Percentiles rank a stretch among this genome's conserved stretches.
These are phyloP conservation scores for Hyalella azteca DNA, from an alignment of 2,888 invertebrate species.

Conservation along the genomic window DNA sequence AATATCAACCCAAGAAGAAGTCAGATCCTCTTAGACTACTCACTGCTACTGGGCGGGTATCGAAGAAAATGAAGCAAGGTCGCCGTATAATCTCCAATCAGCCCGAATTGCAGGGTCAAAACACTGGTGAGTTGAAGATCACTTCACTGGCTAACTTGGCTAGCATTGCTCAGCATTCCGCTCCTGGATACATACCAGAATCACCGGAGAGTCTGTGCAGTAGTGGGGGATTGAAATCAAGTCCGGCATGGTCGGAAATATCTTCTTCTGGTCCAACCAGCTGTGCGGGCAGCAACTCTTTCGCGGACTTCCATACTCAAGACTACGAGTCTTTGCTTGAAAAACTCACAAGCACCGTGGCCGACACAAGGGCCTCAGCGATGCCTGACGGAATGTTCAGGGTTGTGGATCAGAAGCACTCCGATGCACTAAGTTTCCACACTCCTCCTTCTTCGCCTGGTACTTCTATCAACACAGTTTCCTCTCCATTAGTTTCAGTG, in stretches of 20 bases:
- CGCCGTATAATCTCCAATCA: not conserved
- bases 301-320: not conserved
- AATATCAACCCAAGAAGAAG: conserved; percentile 42
- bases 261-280: not conserved
- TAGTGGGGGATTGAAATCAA: not conserved
- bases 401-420: not conserved
- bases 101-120: not conserved
- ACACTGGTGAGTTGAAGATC: not conserved
- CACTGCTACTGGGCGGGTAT: not conserved
- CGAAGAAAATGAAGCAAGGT: not conserved
- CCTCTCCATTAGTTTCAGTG: too few species aligned
- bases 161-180: not conserved
- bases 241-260: not conserved
- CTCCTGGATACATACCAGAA: conserved; percentile 8
- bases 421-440: not conserved
- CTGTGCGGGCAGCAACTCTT: not conserved
- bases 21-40: not conserved
- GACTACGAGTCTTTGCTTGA: not conserved
- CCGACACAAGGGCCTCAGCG: not conserved
- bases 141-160: not conserved
- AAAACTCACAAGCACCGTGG: not conserved
- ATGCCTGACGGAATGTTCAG: not conserved
- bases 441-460: conserved; percentile 4
- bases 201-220: conserved; percentile 19
- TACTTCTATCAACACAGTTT: not conserved